Percentiles rank a stretch among this genome's conserved stretches.
Evolutionary conservation across 23 tunicate species (phyloP).

Genomic region (Halocynthia roretzi): DNA sequence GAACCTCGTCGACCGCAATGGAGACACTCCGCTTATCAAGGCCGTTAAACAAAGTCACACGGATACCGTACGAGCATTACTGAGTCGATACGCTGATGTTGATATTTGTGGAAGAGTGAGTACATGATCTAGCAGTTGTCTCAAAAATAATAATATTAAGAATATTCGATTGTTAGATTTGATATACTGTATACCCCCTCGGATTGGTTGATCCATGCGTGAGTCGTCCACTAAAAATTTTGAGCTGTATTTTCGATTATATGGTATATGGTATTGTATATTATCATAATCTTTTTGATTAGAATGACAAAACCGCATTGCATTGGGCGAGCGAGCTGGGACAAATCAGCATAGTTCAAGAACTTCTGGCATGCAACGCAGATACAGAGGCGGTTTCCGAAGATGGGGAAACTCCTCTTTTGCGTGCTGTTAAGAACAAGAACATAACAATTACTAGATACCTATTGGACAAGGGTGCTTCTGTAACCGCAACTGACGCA

Average conservation of each 20-base stretch:
- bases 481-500: constrained; percentile 41
- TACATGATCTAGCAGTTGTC: background rate
- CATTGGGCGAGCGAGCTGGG: constrained; percentile 57
- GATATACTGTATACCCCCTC: no score
- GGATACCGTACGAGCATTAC: constrained; percentile 40
- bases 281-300: background rate
- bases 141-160: background rate
- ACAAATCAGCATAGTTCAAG: constrained; percentile 30
- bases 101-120: constrained; percentile 51
- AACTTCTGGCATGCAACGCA: constrained; percentile 41
- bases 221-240: background rate
- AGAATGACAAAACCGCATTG: constrained; percentile 72
- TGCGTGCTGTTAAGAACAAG: constrained; percentile 50
- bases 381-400: constrained; percentile 32
- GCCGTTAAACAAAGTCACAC: constrained; percentile 71
- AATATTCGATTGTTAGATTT: no score
- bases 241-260: background rate
- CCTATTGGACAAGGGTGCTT: constrained; percentile 54
- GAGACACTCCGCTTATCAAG: constrained; percentile 91
- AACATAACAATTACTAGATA: constrained; percentile 33
- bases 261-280: background rate
- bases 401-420: constrained; percentile 45
- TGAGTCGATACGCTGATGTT: constrained; percentile 63
- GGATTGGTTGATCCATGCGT: background rate
- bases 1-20: constrained; percentile 66